Conservation (phyloP, 2,888 invertebrate genomes). For the Nasonia oneida region DNA sequence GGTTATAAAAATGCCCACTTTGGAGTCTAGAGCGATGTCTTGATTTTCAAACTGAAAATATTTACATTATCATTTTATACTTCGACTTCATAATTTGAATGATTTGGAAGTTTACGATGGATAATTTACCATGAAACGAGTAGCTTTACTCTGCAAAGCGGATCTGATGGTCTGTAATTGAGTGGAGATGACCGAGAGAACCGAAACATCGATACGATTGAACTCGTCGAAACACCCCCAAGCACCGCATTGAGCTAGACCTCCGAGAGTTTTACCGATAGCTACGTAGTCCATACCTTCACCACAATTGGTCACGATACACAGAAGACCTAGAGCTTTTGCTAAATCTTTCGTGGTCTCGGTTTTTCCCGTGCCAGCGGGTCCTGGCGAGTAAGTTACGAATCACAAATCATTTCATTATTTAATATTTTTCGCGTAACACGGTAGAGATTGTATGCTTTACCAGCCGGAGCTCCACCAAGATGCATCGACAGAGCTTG, state of each 20-base stretch:
- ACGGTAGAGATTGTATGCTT: neutral
- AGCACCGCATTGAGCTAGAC: conserved; percentile 92
- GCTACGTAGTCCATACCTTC: conserved; percentile 96
- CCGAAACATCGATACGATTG: conserved; percentile 95
- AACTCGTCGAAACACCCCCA: conserved; percentile 99
- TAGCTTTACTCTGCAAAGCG: conserved; percentile 88
- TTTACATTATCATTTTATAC: neutral
- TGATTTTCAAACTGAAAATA: conserved; percentile 87
- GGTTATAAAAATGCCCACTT: conserved; percentile 96
- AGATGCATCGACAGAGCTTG: conserved; percentile 95
- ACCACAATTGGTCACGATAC: conserved; percentile 94
- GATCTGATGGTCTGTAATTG: conserved; percentile 94
- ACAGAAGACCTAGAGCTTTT: conserved; percentile 91
- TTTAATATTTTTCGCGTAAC: neutral
- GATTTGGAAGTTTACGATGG: neutral
- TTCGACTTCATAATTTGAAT: neutral
- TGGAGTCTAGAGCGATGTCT: conserved; percentile 90
- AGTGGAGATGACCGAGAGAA: conserved; percentile 94
- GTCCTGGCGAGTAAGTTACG: conserved; percentile 79
- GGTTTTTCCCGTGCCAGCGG: conserved; percentile 93
- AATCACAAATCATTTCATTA: neutral
- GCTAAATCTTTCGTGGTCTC: conserved; percentile 96
- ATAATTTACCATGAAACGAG: conserved; percentile 85
- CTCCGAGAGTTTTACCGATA: conserved; percentile 87
- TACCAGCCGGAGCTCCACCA: conserved; percentile 93